phyloP scores from a whole-genome alignment of 1,140 invertebrate species.

The Rhopalosiphum maidis region DNA sequence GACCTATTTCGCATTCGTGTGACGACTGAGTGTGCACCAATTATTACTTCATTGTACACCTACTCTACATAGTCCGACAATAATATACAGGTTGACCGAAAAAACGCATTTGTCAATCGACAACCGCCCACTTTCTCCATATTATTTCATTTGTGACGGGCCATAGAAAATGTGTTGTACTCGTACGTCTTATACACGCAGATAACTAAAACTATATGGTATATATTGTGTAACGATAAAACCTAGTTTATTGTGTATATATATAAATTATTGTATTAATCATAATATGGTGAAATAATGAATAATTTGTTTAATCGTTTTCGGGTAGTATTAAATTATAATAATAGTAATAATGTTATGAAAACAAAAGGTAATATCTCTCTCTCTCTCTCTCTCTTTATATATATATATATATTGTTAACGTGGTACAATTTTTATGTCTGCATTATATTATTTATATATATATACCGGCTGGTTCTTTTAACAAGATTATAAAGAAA shows the following conservation, averaged over 20 bases:
- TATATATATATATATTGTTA: not conserved
- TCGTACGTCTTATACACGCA: not conserved
- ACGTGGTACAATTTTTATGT: not conserved
- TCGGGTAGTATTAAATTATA: not conserved
- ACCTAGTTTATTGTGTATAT: not conserved
- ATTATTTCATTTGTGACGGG: conserved; percentile 2
- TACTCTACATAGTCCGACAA: not conserved
- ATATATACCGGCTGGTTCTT: not conserved
- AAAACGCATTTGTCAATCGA: conserved; percentile 23
- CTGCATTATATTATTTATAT: too few relatives aligned
- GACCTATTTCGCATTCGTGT: not conserved
- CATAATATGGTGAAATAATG: not conserved
- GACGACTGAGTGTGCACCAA: conserved; percentile 3
- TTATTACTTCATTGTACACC: not conserved
- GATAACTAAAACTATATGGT: not conserved
- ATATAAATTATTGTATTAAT: not conserved
- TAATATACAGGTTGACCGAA: conserved; percentile 3
- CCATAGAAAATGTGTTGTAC: conserved; percentile 10
- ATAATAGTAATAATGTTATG: not conserved
- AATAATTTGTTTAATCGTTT: not conserved
- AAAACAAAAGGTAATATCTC: not conserved
- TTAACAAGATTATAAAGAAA: not conserved
- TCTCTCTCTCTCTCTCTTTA: not conserved
- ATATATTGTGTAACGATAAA: conserved; percentile 4
- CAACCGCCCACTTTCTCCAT: not conserved